Evolutionary conservation across 2,113 vertebrate species (phyloP).

Genomic region (Pluvianellus socialis): DNA sequence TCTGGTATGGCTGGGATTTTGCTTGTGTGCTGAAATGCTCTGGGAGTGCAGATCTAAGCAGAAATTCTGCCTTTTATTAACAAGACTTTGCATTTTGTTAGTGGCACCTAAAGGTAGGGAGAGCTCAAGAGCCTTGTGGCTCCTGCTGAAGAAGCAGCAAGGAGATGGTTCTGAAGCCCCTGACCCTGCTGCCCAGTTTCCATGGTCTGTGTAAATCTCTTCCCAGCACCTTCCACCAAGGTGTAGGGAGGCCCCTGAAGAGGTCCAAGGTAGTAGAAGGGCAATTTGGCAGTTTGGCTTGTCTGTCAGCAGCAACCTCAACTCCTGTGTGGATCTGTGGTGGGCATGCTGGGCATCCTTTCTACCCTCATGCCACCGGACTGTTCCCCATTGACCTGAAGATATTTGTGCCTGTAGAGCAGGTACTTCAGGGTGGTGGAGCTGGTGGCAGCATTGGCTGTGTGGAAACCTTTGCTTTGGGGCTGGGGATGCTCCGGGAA

Average conservation of each 20-base stretch:
- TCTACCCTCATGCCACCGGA: fast-evolving
- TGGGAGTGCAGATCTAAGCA: background rate
- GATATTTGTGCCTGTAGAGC: background rate
- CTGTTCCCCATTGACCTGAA: background rate
- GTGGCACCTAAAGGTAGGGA: background rate
- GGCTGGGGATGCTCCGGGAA: background rate
- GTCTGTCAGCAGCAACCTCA: background rate
- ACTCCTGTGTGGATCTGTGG: background rate
- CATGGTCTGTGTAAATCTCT: background rate
- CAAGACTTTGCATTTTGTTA: background rate
- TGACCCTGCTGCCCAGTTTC: background rate
- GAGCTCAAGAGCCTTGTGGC: background rate
- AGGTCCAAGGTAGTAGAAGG: background rate
- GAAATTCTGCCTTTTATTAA: background rate
- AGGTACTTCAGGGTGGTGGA: background rate
- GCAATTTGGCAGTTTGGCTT: background rate
- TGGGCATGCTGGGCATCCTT: background rate
- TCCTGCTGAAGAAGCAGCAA: background rate
- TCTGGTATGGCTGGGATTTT: background rate
- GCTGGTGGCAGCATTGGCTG: background rate
- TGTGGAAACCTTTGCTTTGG: background rate
- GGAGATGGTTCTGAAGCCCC: background rate
- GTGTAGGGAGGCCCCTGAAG: background rate
- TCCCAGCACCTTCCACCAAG: fast-evolving
- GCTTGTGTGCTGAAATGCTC: background rate